Percentiles rank a stretch among this genome's conserved stretches.
These are phyloP conservation scores for Volucella inflata DNA, from an alignment of 2,888 invertebrate species.

Conservation along the genomic window DNA sequence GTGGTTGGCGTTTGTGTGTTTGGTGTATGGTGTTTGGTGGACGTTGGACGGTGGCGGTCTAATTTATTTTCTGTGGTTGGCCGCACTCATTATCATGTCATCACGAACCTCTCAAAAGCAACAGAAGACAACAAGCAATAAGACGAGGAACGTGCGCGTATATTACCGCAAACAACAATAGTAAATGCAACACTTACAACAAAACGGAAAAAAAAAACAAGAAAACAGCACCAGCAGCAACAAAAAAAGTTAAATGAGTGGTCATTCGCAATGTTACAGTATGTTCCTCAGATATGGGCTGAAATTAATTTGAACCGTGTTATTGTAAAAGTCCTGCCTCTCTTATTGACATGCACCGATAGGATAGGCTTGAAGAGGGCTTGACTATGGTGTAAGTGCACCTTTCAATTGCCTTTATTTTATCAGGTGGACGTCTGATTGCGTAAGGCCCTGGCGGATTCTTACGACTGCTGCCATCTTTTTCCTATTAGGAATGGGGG, in stretches of 20 bases:
- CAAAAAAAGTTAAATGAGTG: slow-evolving; percentile 57
- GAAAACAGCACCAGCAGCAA: slow-evolving; percentile 45
- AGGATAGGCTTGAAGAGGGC: too few species aligned
- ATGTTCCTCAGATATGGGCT: not conserved
- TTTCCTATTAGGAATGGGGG: too few species aligned
- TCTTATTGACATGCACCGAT: too few species aligned
- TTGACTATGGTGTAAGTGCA: too few species aligned
- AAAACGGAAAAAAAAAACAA: slow-evolving; percentile 41
- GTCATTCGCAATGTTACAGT: slow-evolving; percentile 46
- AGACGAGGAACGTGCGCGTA: slow-evolving; percentile 66
- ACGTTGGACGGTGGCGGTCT: slow-evolving; percentile 66
- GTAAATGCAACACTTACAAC: not conserved
- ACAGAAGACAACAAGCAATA: slow-evolving; percentile 49
- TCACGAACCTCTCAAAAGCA: slow-evolving; percentile 73
- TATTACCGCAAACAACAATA: slow-evolving; percentile 53
- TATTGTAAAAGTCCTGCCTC: not conserved
- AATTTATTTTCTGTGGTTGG: slow-evolving; percentile 78
- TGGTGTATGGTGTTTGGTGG: not conserved
- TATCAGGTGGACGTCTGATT: too few species aligned
- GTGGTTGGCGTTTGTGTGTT: too few species aligned
- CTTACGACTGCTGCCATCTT: too few species aligned
- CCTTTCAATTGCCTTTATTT: too few species aligned
- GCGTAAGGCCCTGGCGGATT: too few species aligned
- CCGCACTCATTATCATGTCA: slow-evolving; percentile 78
- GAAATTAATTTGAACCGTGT: not conserved